Evolutionary conservation across 2,113 vertebrate species (phyloP), one percentile per base, ranked within the genome.

Genomic region (Silurus glanis): DNA sequence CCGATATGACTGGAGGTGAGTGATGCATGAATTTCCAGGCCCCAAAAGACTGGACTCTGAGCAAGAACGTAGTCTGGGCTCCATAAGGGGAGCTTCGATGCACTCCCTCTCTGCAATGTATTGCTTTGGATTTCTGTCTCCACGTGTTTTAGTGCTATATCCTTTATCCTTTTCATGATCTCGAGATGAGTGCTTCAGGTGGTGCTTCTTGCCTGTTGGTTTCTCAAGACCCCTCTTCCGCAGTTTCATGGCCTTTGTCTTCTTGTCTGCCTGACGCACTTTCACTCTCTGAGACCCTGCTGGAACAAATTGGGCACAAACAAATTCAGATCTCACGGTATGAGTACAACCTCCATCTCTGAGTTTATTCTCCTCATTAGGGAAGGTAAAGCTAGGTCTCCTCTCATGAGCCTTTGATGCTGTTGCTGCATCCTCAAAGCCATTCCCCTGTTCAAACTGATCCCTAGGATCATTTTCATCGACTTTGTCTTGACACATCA

Each of bases 1-100:
- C 1, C 91, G 93, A 5, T 95, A 92, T 2, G 92, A 49, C 28
- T 94, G 87, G 83, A 87, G 74, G 47, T 85, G 90, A 56, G 90
- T 83, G 71, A 62, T 82, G 81, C 87, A 86, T 49, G 89, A 61
- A 82, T 94, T 90, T 67, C 83, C 92, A 0, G 95, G 90, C 83
- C 88, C 94, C 82, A 93, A 95, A 51, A 96, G 94, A 85, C 95
- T 96, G 0, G 95, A 95, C 86, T 98, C 96, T 0, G 96, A 97
- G 87, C 96, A 95, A 0, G 96, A 96, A n/a, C 94, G 94, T 72
- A 93, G 93, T 0, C 91, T 92, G 14, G 91, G 89, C 0, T 95
- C 95, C 64, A 92, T 83, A 2, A 93, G 91, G 87, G 90, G 93
- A 0, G 71, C 53, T 56, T 92, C 88, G 16, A 79, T 89, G 84